Conservation (phyloP, 2,113 vertebrate species). For the Noturus placidus region DNA sequence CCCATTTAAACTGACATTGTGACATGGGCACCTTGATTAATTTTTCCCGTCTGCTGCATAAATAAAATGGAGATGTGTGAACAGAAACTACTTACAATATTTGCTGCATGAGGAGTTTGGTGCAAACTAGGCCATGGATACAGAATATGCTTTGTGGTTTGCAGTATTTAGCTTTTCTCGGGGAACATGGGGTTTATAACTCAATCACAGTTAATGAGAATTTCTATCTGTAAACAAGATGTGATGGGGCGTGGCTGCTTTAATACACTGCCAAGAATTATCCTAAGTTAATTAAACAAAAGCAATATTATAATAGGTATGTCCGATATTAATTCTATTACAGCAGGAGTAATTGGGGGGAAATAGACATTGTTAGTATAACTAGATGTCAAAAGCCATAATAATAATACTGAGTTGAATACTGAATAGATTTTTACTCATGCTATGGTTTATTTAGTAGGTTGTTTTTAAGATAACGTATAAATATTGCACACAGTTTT, state of each 20-base stretch:
- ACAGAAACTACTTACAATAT: neutral
- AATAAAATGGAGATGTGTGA: neutral
- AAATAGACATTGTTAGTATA: neutral
- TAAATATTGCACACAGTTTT: neutral
- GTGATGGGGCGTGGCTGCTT: neutral
- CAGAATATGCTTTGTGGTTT: neutral
- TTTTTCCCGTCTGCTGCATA: neutral
- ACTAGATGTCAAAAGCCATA: neutral
- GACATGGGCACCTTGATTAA: neutral
- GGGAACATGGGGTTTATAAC: neutral
- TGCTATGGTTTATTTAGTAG: neutral
- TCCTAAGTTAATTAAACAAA: slow-evolving; percentile 29
- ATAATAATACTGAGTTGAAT: neutral
- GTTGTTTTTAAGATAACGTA: neutral
- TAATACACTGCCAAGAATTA: slow-evolving; percentile 28
- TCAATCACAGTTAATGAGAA: neutral
- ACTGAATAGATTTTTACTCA: neutral
- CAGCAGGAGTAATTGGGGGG: neutral
- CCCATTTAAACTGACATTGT: slow-evolving; percentile 1
- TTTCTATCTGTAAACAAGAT: neutral
- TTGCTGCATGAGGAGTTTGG: slow-evolving; percentile 7
- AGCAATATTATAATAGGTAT: slow-evolving; percentile 23
- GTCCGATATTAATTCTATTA: neutral
- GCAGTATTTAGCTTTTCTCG: neutral
- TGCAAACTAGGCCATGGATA: neutral